phyloP scores from a whole-genome alignment of 2,113 vertebrate species.

The Caretta caretta region DNA sequence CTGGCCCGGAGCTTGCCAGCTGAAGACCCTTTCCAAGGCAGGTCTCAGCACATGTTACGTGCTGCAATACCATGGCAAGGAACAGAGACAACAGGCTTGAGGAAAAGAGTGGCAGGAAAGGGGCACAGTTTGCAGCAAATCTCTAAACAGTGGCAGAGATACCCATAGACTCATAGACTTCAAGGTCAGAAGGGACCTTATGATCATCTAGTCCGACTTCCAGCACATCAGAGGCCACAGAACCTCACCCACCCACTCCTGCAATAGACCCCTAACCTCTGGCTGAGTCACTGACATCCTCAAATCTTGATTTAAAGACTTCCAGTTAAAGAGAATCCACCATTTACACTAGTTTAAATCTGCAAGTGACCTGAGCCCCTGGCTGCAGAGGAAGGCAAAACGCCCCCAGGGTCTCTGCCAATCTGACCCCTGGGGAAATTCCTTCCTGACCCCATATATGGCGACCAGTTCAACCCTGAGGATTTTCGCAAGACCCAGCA shows the following conservation, averaged over 20 bases:
- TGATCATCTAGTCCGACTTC: not conserved
- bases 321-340: not conserved
- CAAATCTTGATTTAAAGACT: not conserved
- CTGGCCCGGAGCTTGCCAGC: accelerated
- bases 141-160: not conserved
- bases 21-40: not conserved
- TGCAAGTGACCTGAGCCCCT: too few species aligned
- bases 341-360: not conserved
- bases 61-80: not conserved
- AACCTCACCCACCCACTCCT: not conserved
- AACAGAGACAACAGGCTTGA: not conserved
- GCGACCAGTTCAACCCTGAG: not conserved
- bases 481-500: not conserved
- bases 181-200: not conserved
- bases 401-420: too few species aligned
- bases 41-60: not conserved
- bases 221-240: not conserved
- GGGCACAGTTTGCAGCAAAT: not conserved
- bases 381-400: not conserved
- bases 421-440: not conserved
- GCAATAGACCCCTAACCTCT: not conserved
- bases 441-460: not conserved
- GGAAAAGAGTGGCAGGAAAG: not conserved
- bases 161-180: not conserved
- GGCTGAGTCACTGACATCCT: not conserved